phyloP scores from a whole-genome alignment of 2,888 invertebrate genomes.

The Ectobius pallidus region DNA sequence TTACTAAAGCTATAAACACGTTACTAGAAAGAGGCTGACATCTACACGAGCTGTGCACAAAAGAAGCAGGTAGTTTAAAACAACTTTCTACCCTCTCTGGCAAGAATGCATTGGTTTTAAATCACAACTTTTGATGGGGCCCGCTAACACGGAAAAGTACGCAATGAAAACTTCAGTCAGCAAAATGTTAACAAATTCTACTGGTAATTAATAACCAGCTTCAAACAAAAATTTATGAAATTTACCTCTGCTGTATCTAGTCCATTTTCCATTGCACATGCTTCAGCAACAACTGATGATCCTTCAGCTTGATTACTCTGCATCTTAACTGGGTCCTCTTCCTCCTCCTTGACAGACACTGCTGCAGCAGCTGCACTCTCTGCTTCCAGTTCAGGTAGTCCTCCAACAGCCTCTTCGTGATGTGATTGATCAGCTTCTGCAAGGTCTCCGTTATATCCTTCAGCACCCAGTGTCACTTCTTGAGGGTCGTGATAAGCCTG shows the following conservation, averaged over 20 bases:
- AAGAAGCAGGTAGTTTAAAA: too few species aligned
- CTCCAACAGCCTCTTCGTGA: conserved; percentile 24
- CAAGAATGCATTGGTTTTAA: too few species aligned
- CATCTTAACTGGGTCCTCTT: background rate
- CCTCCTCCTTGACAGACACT: background rate
- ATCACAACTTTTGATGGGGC: too few species aligned
- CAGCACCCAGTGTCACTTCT: conserved; percentile 1
- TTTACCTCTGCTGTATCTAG: background rate
- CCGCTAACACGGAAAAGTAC: too few species aligned
- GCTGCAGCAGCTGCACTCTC: conserved; percentile 1
- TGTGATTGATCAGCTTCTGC: conserved; percentile 80
- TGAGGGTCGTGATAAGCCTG: background rate
- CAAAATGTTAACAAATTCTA: too few species aligned
- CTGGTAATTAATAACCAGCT: too few species aligned
- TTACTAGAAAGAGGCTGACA: too few species aligned
- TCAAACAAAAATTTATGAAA: background rate
- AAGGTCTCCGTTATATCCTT: conserved; percentile 68
- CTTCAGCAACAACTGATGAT: background rate
- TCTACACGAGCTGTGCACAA: too few species aligned
- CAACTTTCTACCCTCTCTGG: too few species aligned
- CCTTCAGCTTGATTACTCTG: conserved; percentile 5
- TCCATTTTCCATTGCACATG: background rate
- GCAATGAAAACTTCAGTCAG: too few species aligned
- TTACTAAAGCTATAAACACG: too few species aligned
- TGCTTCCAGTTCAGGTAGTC: conserved; percentile 4